Conservation (phyloP, 2,888 invertebrate species). For the Cacoxenus indagator region DNA sequence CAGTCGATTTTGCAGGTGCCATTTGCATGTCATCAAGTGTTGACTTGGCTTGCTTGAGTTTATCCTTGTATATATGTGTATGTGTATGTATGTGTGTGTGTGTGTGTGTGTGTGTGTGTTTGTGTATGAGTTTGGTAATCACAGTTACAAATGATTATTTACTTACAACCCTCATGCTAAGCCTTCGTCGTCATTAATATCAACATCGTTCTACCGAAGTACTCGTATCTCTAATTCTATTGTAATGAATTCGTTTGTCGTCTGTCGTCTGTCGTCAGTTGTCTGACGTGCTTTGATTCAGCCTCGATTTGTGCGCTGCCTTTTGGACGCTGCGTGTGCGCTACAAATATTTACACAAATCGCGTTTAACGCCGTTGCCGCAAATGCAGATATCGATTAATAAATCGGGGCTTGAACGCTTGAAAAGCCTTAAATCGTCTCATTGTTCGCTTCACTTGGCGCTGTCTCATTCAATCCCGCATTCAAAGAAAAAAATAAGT, state of each 20-base stretch:
- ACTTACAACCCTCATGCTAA: constrained; percentile 17
- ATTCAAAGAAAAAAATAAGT: not conserved
- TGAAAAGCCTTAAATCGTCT: not conserved
- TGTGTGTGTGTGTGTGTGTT: not conserved
- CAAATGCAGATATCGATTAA: not conserved
- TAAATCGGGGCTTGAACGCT: not conserved
- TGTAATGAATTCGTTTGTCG: constrained; percentile 19
- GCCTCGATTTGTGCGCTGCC: not conserved
- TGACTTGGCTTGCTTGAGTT: not conserved
- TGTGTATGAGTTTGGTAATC: constrained; percentile 1
- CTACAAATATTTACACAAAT: constrained; percentile 11
- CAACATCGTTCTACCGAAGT: not conserved
- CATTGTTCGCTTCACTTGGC: not conserved
- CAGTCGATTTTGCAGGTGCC: constrained; percentile 1
- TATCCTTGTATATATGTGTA: too few species aligned
- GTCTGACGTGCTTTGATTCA: not conserved
- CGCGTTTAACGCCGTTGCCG: not conserved
- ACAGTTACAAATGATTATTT: constrained; percentile 11
- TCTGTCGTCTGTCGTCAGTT: not conserved
- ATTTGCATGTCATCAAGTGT: constrained; percentile 3
- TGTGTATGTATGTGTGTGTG: not conserved
- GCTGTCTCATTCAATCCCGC: not conserved
- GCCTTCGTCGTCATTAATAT: too few species aligned
- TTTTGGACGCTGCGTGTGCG: not conserved
- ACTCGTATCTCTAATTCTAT: constrained; percentile 6